A percentile compares a stretch with the other conserved stretches of the same genome.
Evolutionary conservation across 2,888 invertebrate species (phyloP).

Genomic region (Lysandra coridon): DNA sequence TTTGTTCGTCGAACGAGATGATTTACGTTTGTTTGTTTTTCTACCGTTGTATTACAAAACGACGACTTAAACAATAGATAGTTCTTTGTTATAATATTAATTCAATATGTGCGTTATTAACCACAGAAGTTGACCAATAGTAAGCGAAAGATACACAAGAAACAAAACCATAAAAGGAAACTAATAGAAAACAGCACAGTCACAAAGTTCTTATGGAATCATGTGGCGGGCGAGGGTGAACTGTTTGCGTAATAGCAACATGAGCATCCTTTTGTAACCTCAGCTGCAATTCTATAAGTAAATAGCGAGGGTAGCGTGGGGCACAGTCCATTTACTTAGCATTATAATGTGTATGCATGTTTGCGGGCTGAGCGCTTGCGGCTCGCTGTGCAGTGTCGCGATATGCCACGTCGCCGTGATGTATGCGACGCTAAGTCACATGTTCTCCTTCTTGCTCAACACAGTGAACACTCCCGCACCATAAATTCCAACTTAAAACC

Average conservation of each 20-base stretch:
- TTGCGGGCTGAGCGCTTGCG: conserved; percentile 44
- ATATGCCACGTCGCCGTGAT: conserved; percentile 71
- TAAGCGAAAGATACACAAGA: background rate
- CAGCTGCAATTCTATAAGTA: conserved; percentile 38
- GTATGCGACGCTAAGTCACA: conserved; percentile 65
- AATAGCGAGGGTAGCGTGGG: conserved; percentile 35
- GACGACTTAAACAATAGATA: background rate
- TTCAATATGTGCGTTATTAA: background rate
- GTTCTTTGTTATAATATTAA: background rate
- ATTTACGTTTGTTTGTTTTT: background rate
- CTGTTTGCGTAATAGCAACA: conserved; percentile 30
- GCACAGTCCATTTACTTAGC: conserved; percentile 41
- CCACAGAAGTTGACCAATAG: background rate
- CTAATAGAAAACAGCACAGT: conserved; percentile 19
- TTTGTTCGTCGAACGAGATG: background rate
- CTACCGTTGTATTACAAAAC: background rate
- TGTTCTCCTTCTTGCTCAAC: conserved; percentile 67
- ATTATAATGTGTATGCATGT: conserved; percentile 43
- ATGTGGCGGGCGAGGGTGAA: conserved; percentile 22
- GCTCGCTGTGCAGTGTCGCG: conserved; percentile 62
- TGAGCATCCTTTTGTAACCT: conserved; percentile 35
- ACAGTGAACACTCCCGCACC: conserved; percentile 62
- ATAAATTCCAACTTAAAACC: conserved; percentile 73
- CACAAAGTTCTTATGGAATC: conserved; percentile 21
- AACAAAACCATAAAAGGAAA: conserved; percentile 4